Base-by-base conservation (phyloP, 2,888 invertebrate species). In the Microdon myrmicae region DNA sequence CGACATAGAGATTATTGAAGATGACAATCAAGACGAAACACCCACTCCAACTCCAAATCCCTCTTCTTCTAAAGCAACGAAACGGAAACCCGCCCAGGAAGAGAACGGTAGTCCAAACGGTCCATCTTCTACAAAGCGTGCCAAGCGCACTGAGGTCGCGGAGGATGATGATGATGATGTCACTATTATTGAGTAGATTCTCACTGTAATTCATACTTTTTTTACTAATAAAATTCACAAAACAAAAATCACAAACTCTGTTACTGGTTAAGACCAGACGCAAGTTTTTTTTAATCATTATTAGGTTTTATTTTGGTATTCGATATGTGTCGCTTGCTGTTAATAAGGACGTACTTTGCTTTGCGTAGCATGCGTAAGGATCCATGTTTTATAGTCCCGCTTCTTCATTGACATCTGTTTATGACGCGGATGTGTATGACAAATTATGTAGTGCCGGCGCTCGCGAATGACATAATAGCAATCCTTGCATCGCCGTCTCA, bases 331-430 rank as follows among this genome's bases (percentile, higher is more conserved):
- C 14, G 16, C 4, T 13, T n/a, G n/a, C 7, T 14, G 10, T 64
- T 70, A 76, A 55, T 69, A 79, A n/a, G 76, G 75, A 37, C 80
- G 71, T 19, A 75, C 67, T 68, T 79, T 79, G 1, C 79, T 84
- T 75, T 90, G 90, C 12, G 86, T 87, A 3, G 89, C 90, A 75
- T 88, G 88, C 1, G 90, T 87, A 53, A 93, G 73, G 53, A 90
- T 87, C 87, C 89, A 90, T 10, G 87, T 87, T 69, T 88, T 88
- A 66, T 84, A 84, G 7, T 86, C 87, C 67, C 85, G 84, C 53
- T 86, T 83, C 53, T 85, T 83, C 82, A 87, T 87, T 9, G 86
- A 80, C 85, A 88, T 88, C 79, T 92, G 92, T 73, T 94, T 94
- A 74, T 94, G 94, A 23, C 92, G 84, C 13, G 87, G 88, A 73